Evolutionary conservation across 2,113 vertebrate species (phyloP).

Genomic region (Chamaetylas fuelleborni): DNA sequence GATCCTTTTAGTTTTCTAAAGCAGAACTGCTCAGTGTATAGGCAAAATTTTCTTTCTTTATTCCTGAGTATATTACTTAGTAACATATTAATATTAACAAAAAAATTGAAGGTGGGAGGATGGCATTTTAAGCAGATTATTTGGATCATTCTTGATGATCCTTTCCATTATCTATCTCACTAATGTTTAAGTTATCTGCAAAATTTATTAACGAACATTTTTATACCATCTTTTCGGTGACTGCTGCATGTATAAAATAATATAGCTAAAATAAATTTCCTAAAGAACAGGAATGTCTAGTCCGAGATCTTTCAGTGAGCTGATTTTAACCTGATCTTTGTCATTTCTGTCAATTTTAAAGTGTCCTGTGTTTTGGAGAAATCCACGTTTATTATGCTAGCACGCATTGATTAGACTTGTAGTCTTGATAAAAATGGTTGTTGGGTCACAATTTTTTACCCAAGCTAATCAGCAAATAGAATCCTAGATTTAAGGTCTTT

Average conservation of each 20-base stretch:
- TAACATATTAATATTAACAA: not conserved
- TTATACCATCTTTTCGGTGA: not conserved
- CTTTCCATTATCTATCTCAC: not conserved
- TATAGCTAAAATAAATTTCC: not conserved
- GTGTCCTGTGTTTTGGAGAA: not conserved
- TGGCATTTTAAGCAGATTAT: not conserved
- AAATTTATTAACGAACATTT: not conserved
- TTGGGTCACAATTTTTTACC: not conserved
- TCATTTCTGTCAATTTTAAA: not conserved
- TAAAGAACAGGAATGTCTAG: not conserved
- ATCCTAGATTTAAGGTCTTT: not conserved
- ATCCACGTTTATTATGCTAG: not conserved
- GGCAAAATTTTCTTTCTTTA: not conserved
- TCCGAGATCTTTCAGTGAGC: not conserved
- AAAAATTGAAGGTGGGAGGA: rapidly evolving
- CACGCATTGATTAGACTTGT: not conserved
- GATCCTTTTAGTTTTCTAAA: not conserved
- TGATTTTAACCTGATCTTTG: not conserved
- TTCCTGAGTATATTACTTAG: not conserved
- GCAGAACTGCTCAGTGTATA: not conserved
- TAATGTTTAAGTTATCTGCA: not conserved
- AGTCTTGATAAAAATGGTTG: not conserved
- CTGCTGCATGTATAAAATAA: not conserved
- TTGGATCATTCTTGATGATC: not conserved
- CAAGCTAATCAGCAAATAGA: not conserved